Percentiles rank a stretch among this genome's conserved stretches.
These are phyloP conservation scores for Actias luna DNA, from an alignment of 2,888 invertebrate genomes.

Conservation along the genomic window DNA sequence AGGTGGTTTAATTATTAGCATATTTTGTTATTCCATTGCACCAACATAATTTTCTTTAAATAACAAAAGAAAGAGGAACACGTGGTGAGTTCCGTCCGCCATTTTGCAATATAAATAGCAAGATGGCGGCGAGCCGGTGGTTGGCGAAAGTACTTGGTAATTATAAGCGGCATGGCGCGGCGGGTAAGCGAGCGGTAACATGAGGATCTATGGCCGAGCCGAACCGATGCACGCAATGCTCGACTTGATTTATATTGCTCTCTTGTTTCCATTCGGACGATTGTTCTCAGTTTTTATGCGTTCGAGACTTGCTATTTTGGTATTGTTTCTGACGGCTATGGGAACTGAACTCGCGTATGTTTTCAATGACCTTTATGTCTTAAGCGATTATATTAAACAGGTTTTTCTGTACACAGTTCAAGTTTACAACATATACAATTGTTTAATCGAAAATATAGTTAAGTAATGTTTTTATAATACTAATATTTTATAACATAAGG, in stretches of 20 bases:
- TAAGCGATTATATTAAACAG: constrained; percentile 34
- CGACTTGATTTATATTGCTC: constrained; percentile 78
- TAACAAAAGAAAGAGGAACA: constrained; percentile 71
- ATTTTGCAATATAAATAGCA: constrained; percentile 80
- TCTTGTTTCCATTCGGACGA: constrained; percentile 73
- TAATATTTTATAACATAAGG: background rate
- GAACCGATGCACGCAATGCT: constrained; percentile 73
- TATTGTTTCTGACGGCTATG: constrained; percentile 73
- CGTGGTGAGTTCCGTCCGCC: constrained; percentile 68
- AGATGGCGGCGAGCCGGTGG: constrained; percentile 73
- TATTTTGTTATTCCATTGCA: constrained; percentile 39
- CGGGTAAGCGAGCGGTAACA: constrained; percentile 66
- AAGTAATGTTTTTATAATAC: background rate
- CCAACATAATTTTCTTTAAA: constrained; percentile 46
- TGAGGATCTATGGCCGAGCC: constrained; percentile 72
- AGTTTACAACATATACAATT: constrained; percentile 40
- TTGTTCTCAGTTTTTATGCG: constrained; percentile 74
- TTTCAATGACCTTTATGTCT: constrained; percentile 61
- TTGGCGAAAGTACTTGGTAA: constrained; percentile 79
- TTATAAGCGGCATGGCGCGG: constrained; percentile 69
- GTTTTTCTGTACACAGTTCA: constrained; percentile 44
- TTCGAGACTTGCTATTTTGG: constrained; percentile 60
- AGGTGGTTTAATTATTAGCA: constrained; percentile 30
- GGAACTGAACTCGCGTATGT: constrained; percentile 58
- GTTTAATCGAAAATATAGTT: constrained; percentile 6